Evolutionary conservation across 2,113 vertebrate species (phyloP).

Genomic region (Clarias magur): DNA sequence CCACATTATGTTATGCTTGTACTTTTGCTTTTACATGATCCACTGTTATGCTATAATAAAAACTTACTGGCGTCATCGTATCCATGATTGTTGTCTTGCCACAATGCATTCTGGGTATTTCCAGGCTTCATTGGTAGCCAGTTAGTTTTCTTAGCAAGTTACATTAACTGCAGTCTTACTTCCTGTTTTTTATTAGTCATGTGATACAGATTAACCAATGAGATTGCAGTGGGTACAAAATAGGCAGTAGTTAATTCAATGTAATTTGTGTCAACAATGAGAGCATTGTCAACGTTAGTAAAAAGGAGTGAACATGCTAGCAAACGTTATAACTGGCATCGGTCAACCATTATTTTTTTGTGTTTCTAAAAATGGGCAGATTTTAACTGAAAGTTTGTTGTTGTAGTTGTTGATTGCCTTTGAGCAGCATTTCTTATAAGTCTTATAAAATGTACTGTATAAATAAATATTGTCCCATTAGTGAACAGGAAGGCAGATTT

Average conservation of each 20-base stretch:
- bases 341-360: background rate
- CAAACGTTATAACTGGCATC: background rate
- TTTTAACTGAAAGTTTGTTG: background rate
- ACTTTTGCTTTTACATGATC: background rate
- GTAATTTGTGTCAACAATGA: background rate
- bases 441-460: background rate
- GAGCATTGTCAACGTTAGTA: background rate
- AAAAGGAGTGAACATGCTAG: background rate
- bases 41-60: background rate
- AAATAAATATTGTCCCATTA: background rate
- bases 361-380: background rate
- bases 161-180: background rate
- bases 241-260: background rate
- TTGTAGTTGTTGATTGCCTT: background rate
- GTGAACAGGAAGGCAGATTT: conserved; percentile 14
- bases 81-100: background rate
- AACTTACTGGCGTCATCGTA: background rate
- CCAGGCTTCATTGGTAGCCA: background rate
- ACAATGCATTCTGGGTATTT: background rate
- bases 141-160: background rate
- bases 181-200: background rate
- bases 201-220: background rate
- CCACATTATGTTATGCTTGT: background rate
- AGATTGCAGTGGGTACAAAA: background rate
- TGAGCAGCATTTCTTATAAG: background rate